These are phyloP conservation scores for Aegypius monachus DNA, from an alignment of 2,113 vertebrate species.

Conservation along the genomic window DNA sequence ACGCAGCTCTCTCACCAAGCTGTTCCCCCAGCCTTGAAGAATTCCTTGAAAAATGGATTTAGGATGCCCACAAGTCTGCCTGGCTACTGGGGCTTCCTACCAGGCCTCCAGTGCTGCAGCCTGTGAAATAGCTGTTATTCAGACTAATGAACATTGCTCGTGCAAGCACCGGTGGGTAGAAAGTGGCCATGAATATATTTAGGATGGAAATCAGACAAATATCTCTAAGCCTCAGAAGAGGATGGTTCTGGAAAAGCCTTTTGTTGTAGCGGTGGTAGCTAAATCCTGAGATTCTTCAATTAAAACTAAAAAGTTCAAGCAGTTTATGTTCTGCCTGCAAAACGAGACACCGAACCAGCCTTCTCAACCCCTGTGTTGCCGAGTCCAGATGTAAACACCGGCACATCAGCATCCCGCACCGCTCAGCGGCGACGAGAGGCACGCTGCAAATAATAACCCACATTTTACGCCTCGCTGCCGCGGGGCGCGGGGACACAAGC, in stretches of 20 bases:
- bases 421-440: neutral
- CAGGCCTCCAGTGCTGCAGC: neutral
- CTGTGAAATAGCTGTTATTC: constrained; percentile 48
- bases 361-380: neutral
- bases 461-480: neutral
- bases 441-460: neutral
- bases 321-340: neutral
- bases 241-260: neutral
- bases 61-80: constrained; percentile 13
- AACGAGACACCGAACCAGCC: neutral
- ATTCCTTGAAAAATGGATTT: constrained; percentile 63
- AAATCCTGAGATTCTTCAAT: neutral
- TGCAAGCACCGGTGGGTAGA: neutral
- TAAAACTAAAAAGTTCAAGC: neutral
- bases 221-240: neutral
- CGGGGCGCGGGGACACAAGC: neutral
- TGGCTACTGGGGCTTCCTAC: neutral
- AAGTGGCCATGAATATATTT: constrained; percentile 21
- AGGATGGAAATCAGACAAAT: constrained; percentile 12
- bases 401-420: neutral
- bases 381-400: neutral
- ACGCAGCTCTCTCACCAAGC: neutral
- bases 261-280: neutral
- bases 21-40: constrained; percentile 27
- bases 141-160: constrained; percentile 21